These are phyloP conservation scores for Macropodus opercularis DNA, from an alignment of 2,797 vertebrate genomes.

Conservation along the genomic window DNA sequence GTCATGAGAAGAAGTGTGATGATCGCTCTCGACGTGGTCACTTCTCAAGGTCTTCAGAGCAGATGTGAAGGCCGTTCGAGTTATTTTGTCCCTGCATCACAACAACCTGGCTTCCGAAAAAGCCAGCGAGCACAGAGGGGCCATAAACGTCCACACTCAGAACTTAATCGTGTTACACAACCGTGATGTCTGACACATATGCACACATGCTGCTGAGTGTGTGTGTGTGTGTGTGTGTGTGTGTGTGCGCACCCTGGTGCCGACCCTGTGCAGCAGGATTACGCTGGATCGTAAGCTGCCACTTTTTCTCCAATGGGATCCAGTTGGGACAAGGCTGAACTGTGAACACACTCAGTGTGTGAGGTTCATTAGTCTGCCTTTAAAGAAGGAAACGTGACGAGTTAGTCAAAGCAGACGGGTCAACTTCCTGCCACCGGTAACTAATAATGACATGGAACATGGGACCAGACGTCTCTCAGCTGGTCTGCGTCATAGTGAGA, in stretches of 20 bases:
- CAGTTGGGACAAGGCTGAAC: constrained; percentile 48
- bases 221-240: constrained; percentile 16
- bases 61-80: background rate
- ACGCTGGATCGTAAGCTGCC: constrained; percentile 46
- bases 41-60: too few species aligned
- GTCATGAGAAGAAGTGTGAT: too few species aligned
- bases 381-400: too few species aligned
- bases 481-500: too few species aligned
- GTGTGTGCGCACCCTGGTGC: constrained; percentile 25
- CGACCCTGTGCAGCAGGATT: constrained; percentile 62
- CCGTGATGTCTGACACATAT: constrained; percentile 16
- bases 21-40: too few species aligned
- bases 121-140: constrained; percentile 3
- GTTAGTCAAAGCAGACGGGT: too few species aligned
- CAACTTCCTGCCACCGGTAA: too few species aligned
- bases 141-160: too few species aligned
- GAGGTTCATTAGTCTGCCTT: too few species aligned
- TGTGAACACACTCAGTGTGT: too few species aligned
- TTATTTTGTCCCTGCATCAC: background rate
- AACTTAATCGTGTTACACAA: constrained; percentile 53
- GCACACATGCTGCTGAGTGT: constrained; percentile 17
- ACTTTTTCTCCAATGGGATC: constrained; percentile 40
- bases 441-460: too few species aligned
- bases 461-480: too few species aligned
- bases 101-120: background rate